Percentiles rank a stretch among this genome's conserved stretches.
Evolutionary conservation across 1,140 invertebrate genomes (phyloP).

Genomic region (Drosophila gunungcola): DNA sequence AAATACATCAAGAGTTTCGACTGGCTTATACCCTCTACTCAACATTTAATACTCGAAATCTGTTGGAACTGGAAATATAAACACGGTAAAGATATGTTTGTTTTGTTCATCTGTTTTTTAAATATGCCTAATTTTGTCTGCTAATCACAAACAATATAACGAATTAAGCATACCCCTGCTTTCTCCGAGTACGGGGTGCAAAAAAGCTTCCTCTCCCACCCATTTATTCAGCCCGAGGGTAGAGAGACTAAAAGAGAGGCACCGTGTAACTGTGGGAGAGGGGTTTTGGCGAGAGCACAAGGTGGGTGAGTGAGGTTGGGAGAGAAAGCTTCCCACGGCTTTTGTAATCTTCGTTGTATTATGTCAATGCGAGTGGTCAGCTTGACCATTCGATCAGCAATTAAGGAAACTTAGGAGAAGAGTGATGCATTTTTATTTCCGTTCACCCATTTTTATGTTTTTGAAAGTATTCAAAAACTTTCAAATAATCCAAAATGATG

Average conservation of each 20-base stretch:
- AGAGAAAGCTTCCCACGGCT: slow-evolving; percentile 25
- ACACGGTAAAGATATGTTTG: not conserved
- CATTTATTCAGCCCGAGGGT: slow-evolving; percentile 4
- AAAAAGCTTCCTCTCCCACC: slow-evolving; percentile 39
- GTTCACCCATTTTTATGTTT: too few species aligned
- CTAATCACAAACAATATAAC: not conserved
- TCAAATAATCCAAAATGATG: too few species aligned
- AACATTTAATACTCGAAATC: not conserved
- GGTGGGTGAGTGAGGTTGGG: not conserved
- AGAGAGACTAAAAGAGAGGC: slow-evolving; percentile 13
- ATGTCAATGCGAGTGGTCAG: slow-evolving; percentile 17
- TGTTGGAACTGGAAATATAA: not conserved
- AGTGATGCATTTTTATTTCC: not conserved
- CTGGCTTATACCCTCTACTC: not conserved
- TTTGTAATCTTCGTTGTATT: slow-evolving; percentile 26
- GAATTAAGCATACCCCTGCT: not conserved
- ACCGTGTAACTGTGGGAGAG: not conserved
- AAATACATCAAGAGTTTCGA: not conserved
- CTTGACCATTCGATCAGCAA: slow-evolving; percentile 24
- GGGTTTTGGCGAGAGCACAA: not conserved
- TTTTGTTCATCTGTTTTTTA: too few species aligned
- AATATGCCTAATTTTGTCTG: not conserved
- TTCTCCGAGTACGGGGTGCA: not conserved
- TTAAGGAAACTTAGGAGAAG: slow-evolving; percentile 8
- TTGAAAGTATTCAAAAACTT: too few species aligned